Evolutionary conservation across 1,140 invertebrate genomes (phyloP), one percentile per base, ranked within the genome.

Genomic region (Paralvinella palmiformis): DNA sequence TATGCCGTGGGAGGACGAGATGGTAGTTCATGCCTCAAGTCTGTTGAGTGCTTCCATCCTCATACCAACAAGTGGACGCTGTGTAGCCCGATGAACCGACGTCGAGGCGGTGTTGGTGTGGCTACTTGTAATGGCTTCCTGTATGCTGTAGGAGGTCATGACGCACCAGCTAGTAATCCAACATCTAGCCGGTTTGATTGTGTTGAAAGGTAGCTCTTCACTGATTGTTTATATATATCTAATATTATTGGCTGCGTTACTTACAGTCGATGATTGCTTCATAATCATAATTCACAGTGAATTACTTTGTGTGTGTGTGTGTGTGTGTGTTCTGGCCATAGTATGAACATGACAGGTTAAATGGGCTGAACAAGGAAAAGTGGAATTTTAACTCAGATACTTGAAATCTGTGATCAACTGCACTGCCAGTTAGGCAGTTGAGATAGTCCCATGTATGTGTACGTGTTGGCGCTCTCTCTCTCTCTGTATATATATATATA

Each of bases 1-100:
- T 96, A 94, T 82, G 92, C 91, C 13, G 91, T 94, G 22, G 94
- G 94, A 57, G 94, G 94, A 13, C 86, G 94, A 64, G 94, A 96
- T 81, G 91, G 92, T 31, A 89, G 90, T 71, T 89, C 90, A 0
- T 96, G 94, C 74, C 85, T 96, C 68, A 86, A 89, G 67, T 91
- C 94, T 17, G 81, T 84, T 15, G 83, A 84, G 69, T 80, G 90
- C 74, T 95, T 91, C 77, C 91, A 94, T 81, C 91, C 92, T 1
- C 89, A 93, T 69, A 86, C 87, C 65, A 90, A 96, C 80, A 84
- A 86, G 66, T 95, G 92, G 91, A 86, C 85, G 2, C 83, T 84
- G 35, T 86, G 94, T 33, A 87, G 89, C 72, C 83, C 90, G 0
- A 95, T 96, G 92, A 86, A 89, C 63, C 81, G 82, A 67, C 70